These are phyloP conservation scores for Acanthornis magna DNA, from an alignment of 2,797 vertebrate genomes.

Conservation along the genomic window DNA sequence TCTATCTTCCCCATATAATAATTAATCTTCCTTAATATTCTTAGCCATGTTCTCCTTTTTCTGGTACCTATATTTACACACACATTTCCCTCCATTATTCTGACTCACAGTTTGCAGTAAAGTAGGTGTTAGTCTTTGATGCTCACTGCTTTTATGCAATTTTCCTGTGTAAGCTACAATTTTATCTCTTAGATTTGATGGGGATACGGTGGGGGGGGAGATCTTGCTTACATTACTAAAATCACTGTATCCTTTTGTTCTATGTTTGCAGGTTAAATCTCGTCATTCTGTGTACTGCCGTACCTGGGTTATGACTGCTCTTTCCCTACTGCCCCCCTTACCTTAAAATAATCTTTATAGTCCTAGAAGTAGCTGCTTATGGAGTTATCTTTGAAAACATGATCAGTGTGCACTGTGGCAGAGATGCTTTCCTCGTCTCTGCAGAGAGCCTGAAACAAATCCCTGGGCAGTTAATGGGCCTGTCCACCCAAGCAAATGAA, in stretches of 20 bases:
- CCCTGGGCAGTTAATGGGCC: neutral
- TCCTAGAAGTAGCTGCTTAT: neutral
- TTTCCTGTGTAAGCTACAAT: neutral
- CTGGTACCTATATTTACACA: neutral
- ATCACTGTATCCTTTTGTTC: neutral
- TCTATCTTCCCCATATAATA: neutral
- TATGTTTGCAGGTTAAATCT: neutral
- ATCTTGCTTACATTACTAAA: neutral
- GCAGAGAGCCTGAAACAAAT: neutral
- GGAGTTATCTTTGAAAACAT: neutral
- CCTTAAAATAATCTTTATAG: neutral
- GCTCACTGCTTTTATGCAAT: neutral
- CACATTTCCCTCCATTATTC: neutral
- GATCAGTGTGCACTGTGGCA: neutral
- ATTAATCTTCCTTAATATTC: neutral
- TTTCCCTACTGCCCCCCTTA: neutral
- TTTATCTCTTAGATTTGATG: neutral
- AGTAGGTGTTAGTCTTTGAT: neutral
- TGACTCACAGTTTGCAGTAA: neutral
- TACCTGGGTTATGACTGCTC: neutral
- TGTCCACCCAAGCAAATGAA: neutral
- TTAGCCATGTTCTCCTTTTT: neutral
- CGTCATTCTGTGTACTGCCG: neutral
- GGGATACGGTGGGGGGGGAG: rapidly evolving
- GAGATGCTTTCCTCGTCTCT: neutral